Evolutionary conservation across 2,888 invertebrate species (phyloP), one percentile per base, ranked within the genome.

Genomic region (Amblyjoppa fuscipennis): DNA sequence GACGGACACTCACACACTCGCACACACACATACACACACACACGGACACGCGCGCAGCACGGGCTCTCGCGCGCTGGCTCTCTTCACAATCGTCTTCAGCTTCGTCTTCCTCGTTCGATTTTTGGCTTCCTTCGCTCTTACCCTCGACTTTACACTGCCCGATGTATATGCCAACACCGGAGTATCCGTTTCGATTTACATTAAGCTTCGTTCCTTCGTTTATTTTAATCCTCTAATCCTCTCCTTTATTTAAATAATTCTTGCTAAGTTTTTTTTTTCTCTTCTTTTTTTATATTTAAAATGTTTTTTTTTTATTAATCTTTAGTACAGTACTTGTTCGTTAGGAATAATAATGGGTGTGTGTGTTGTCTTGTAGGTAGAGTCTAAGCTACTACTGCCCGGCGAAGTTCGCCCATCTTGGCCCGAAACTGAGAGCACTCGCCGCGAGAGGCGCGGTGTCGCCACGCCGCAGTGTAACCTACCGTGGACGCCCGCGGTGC

Each of bases 361-460:
- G 89, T 84, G 80, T 89, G 88, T 93, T 92, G 92, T 92, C 93
- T 91, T 92, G 93, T 92, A 92, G 92, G 93, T 93, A 93, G 93
- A 93, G 93, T 92, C 93, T 93, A 93, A 93, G 93, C 93, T 93
- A 93, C 93, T 93, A 93, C 93, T 93, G 93, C 92, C 93, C 93
- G 93, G 93, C 92, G 92, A 93, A 90, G 89, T 91, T 92, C 93
- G 93, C 93, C 93, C 93, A 93, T 93, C 92, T 93, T 93, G 93
- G 88, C 90, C 85, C 90, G 91, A 93, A 92, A 93, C 92, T 93
- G 89, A 90, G 81, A 81, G 84, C 85, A 91, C 81, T 86, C 85
- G 89, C 89, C 93, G 91, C 78, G 38, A 86, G 49, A 86, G 88
- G 91, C 77, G 93, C 91, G 93, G 91, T 87, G 84, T 80, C 70